These are phyloP conservation scores for Prunella himalayana DNA, from an alignment of 2,113 vertebrate genomes.

Conservation along the genomic window DNA sequence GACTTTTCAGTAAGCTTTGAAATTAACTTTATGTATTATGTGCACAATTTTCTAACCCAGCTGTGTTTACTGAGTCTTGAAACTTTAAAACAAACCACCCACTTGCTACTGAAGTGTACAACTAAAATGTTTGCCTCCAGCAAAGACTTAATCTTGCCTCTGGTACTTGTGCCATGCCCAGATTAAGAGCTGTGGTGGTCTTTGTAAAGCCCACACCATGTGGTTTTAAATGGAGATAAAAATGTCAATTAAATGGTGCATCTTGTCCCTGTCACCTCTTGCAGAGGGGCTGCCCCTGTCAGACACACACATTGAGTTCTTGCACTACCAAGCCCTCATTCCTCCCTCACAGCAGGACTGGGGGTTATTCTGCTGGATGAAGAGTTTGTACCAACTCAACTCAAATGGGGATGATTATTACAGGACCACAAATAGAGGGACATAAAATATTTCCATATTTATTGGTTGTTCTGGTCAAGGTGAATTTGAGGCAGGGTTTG, in stretches of 20 bases:
- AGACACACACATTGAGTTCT: fast-evolving
- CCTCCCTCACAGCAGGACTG: not conserved
- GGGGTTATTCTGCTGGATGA: not conserved
- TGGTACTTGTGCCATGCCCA: not conserved
- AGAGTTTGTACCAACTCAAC: not conserved
- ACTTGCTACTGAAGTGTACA: not conserved
- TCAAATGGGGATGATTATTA: not conserved
- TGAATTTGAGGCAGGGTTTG: not conserved
- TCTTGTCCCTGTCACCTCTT: not conserved
- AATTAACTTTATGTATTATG: not conserved
- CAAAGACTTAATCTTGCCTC: not conserved
- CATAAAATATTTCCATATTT: not conserved
- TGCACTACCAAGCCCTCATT: not conserved
- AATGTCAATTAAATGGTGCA: not conserved
- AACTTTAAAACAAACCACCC: not conserved
- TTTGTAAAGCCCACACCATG: not conserved
- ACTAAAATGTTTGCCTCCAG: not conserved
- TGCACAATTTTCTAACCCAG: not conserved
- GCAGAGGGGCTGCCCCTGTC: not conserved
- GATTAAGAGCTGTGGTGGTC: not conserved
- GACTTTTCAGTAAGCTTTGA: not conserved
- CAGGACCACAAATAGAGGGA: not conserved
- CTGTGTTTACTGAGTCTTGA: not conserved
- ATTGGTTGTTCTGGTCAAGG: not conserved
- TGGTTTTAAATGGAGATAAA: not conserved